phyloP scores from a whole-genome alignment of 53 echinoderm and acorn worm species.

The Astropecten irregularis region DNA sequence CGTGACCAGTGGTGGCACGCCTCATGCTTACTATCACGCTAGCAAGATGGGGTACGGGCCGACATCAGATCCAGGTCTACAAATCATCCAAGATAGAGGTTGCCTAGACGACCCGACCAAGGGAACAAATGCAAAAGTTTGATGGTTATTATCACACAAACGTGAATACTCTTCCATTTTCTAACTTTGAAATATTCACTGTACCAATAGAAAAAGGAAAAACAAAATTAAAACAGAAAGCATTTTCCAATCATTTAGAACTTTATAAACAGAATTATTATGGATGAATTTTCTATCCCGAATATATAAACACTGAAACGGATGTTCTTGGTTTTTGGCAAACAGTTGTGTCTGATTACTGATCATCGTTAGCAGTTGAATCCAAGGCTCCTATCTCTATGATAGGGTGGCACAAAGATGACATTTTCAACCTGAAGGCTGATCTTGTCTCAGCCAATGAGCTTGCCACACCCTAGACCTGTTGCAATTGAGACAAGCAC shows the following conservation, averaged over 20 bases:
- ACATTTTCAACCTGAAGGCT: too few relatives aligned
- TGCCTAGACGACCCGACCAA: conserved; percentile 45
- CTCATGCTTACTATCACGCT: conserved; percentile 55
- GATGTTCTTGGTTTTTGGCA: too few relatives aligned
- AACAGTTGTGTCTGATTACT: too few relatives aligned
- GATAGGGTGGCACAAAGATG: too few relatives aligned
- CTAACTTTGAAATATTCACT: background rate
- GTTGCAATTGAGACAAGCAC: too few relatives aligned
- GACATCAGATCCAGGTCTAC: conserved; percentile 32
- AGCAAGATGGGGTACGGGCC: conserved; percentile 42
- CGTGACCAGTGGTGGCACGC: conserved; percentile 48
- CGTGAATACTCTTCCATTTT: background rate
- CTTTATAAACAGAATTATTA: too few relatives aligned
- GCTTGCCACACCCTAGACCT: too few relatives aligned
- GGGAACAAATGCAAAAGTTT: conserved; percentile 49
- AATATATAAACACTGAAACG: too few relatives aligned
- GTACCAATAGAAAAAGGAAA: background rate
- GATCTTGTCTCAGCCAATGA: too few relatives aligned
- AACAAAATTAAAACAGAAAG: background rate
- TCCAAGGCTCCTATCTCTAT: too few relatives aligned
- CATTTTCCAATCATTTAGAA: background rate
- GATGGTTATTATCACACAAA: background rate
- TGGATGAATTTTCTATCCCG: too few relatives aligned
- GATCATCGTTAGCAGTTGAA: too few relatives aligned
- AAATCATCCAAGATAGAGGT: conserved; percentile 55